Percentiles rank a stretch among this genome's conserved stretches.
Evolutionary conservation across 2,797 vertebrate genomes (phyloP).

Genomic region (Phrynocephalus forsythii): DNA sequence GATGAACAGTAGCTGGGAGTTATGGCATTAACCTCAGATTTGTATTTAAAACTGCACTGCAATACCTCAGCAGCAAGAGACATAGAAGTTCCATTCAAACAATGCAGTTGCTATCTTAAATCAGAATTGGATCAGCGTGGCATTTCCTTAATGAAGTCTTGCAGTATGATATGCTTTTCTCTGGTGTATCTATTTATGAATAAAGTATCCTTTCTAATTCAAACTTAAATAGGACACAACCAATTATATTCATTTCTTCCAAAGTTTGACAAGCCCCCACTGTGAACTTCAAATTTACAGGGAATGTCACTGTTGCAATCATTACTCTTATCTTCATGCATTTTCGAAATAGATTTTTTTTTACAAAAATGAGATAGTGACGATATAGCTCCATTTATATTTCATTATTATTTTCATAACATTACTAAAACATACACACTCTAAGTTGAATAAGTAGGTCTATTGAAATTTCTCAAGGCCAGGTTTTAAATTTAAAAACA

Average conservation of each 20-base stretch:
- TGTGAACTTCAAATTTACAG: neutral
- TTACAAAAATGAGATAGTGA: neutral
- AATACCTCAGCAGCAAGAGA: neutral
- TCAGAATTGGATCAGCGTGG: slow-evolving; percentile 35
- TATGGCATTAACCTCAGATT: slow-evolving; percentile 17
- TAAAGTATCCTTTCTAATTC: slow-evolving; percentile 37
- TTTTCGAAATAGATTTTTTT: slow-evolving; percentile 10
- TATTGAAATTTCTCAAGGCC: neutral
- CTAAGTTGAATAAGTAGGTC: slow-evolving; percentile 20
- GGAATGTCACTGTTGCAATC: slow-evolving; percentile 26
- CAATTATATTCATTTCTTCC: slow-evolving; percentile 40
- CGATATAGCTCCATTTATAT: slow-evolving; percentile 13
- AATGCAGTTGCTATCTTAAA: slow-evolving; percentile 32
- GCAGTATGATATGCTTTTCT: slow-evolving; percentile 37
- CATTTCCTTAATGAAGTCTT: slow-evolving; percentile 41
- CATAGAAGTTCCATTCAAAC: neutral
- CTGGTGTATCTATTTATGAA: slow-evolving; percentile 24
- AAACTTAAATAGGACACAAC: slow-evolving; percentile 43
- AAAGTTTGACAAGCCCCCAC: neutral
- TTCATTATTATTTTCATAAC: neutral
- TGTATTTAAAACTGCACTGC: slow-evolving; percentile 27
- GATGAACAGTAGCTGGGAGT: neutral
- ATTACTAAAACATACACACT: neutral
- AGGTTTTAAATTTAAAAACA: neutral
- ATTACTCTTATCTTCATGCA: neutral